Evolutionary conservation across 2,888 invertebrate genomes (phyloP), one percentile per base, ranked within the genome.

Genomic region (Tigriopus californicus): DNA sequence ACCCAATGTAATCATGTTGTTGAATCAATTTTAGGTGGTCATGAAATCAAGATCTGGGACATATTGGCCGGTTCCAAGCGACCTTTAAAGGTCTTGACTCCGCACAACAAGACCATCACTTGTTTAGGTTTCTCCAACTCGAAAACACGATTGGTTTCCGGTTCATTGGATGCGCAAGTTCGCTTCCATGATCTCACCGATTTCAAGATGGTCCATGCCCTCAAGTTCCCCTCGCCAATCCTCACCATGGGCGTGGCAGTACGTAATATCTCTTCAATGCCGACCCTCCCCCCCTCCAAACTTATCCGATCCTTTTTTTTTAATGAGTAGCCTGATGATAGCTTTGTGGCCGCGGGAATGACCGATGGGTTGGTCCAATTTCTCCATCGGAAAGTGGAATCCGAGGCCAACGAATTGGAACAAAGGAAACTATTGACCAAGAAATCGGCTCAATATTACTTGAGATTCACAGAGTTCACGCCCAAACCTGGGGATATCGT

Each of bases 41-140:
- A 83, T 41, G 84, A 85, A 70, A 81, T 94, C 6, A 82, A 84
- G 71, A 83, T 97, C 0, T 97, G 94, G 94, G 95, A 97, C 70
- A 80, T 84, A 5, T 77, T 91, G 56, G 80, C 85, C 64, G 89
- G 90, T 33, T 33, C 33, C 8, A 92, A 92, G 11, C 82, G 83
- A 69, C 73, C 89, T 59, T 70, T 97, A 24, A 82, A 87, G 1
- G 81, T 80, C 66, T 79, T 97, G 63, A 84, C 84, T 1, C 85
- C 89, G 66, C 97, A 98, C 72, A 91, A 94, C 71, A 97, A 97
- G 75, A 90, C 94, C 0, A 82, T 97, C 1, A 97, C 92, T 0
- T 83, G 85, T 64, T 70, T 97, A 54, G 76, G 80, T 64, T 77
- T 94, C 62, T 86, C 86, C 24, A 83, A 83, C 48, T 80, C 85